These are phyloP conservation scores for Peromyscus attwateri DNA, from an alignment of 2,797 vertebrate species.

Conservation along the genomic window DNA sequence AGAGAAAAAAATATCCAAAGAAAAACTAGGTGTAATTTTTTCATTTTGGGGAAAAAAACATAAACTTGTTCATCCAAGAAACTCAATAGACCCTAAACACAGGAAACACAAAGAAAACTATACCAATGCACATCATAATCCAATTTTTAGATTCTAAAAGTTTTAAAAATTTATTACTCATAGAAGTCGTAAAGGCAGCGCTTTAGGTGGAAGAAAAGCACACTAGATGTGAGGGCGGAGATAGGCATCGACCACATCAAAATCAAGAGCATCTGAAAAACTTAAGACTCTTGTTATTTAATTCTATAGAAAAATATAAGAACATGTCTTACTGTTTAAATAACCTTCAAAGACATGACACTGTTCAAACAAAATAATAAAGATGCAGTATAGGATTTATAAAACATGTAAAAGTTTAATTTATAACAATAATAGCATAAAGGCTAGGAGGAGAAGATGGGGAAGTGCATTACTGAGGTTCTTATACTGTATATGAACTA, in stretches of 20 bases:
- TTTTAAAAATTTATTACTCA: neutral
- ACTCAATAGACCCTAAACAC: neutral
- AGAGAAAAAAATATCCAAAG: conserved; percentile 20
- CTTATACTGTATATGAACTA: neutral
- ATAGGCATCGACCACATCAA: neutral
- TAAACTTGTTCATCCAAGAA: neutral
- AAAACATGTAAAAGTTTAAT: neutral
- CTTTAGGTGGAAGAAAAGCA: conserved; percentile 18
- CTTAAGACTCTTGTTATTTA: neutral
- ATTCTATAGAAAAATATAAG: neutral
- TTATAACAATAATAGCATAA: neutral
- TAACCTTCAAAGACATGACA: conserved; percentile 38
- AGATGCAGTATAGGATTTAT: neutral
- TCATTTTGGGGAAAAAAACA: neutral
- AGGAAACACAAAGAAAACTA: conserved; percentile 22
- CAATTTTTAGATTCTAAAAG: neutral
- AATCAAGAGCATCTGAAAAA: conserved; percentile 21
- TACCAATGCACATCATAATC: neutral
- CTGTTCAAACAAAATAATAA: conserved; percentile 29
- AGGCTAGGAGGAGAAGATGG: neutral
- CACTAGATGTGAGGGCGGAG: neutral
- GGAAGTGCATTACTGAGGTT: neutral
- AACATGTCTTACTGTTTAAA: conserved; percentile 1
- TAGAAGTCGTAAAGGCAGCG: conserved; percentile 42
- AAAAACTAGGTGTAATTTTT: neutral